These are phyloP conservation scores for Galbula dea DNA, from an alignment of 2,113 vertebrate genomes.

Conservation along the genomic window DNA sequence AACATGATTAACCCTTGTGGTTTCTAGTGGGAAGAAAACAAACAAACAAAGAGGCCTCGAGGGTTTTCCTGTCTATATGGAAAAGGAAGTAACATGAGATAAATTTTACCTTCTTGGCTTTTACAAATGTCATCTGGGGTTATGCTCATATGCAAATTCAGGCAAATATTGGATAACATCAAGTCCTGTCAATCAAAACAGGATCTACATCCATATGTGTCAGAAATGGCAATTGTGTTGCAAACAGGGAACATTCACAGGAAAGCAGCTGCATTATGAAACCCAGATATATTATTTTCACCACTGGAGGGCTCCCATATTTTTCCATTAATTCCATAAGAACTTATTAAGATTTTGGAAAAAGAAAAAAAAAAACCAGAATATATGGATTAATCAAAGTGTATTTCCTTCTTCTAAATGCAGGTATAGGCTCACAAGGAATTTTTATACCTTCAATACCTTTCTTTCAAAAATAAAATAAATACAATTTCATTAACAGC, in stretches of 20 bases:
- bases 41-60: neutral
- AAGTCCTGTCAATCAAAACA: neutral
- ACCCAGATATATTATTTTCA: conserved; percentile 38
- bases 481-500: neutral
- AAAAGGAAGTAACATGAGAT: neutral
- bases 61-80: neutral
- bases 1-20: neutral
- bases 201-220: neutral
- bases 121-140: neutral
- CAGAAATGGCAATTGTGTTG: neutral
- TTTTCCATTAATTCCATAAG: conserved; percentile 26
- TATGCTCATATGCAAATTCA: neutral
- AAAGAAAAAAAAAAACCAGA: neutral
- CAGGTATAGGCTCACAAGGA: neutral
- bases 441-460: neutral
- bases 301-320: conserved; percentile 72
- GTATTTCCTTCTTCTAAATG: neutral
- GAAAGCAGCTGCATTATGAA: neutral
- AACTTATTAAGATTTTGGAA: neutral
- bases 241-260: neutral
- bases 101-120: neutral
- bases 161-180: neutral
- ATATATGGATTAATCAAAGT: neutral
- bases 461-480: neutral
- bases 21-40: neutral